These are phyloP conservation scores for Holocentrus rufus DNA, from an alignment of 2,797 vertebrate species.

Conservation along the genomic window DNA sequence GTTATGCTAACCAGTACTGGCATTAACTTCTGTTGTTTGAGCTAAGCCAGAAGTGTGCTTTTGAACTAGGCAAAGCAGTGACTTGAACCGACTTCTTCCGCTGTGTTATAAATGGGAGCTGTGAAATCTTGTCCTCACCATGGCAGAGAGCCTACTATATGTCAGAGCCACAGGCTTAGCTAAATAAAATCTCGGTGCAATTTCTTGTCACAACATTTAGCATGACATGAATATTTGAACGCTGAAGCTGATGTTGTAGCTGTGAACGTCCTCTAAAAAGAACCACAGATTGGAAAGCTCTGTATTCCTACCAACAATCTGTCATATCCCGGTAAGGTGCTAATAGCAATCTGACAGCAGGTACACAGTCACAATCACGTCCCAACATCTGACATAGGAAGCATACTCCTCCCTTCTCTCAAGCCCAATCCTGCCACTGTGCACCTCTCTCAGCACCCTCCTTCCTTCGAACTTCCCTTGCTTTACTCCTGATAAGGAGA, in stretches of 20 bases:
- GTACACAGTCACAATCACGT: slow-evolving; percentile 39
- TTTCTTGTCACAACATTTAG: slow-evolving; percentile 46
- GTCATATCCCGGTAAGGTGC: slow-evolving; percentile 32
- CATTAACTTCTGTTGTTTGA: slow-evolving; percentile 47
- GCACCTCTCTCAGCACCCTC: slow-evolving; percentile 44
- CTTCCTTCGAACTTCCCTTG: slow-evolving; percentile 30
- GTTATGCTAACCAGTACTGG: slow-evolving; percentile 30
- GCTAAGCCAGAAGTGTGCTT: slow-evolving; percentile 32
- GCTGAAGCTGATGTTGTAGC: slow-evolving; percentile 26
- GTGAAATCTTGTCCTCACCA: slow-evolving; percentile 44
- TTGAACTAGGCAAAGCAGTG: slow-evolving; percentile 17
- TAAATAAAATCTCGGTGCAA: slow-evolving; percentile 34
- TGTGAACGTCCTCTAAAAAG: slow-evolving; percentile 12
- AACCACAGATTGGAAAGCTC: slow-evolving; percentile 21
- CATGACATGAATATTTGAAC: slow-evolving; percentile 25
- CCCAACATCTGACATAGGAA: slow-evolving; percentile 42
- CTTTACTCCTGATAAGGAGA: slow-evolving; percentile 60
- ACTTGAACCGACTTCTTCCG: slow-evolving; percentile 3
- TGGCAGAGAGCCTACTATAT: slow-evolving; percentile 42
- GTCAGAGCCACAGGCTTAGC: slow-evolving; percentile 34
- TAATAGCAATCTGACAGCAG: slow-evolving; percentile 45
- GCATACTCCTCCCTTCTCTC: slow-evolving; percentile 45
- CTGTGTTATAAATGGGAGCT: slow-evolving; percentile 45
- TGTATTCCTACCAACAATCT: slow-evolving; percentile 39
- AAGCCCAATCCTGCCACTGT: slow-evolving; percentile 62